phyloP scores from a whole-genome alignment of 2,113 vertebrate species.

The Oncorhynchus gorbuscha region DNA sequence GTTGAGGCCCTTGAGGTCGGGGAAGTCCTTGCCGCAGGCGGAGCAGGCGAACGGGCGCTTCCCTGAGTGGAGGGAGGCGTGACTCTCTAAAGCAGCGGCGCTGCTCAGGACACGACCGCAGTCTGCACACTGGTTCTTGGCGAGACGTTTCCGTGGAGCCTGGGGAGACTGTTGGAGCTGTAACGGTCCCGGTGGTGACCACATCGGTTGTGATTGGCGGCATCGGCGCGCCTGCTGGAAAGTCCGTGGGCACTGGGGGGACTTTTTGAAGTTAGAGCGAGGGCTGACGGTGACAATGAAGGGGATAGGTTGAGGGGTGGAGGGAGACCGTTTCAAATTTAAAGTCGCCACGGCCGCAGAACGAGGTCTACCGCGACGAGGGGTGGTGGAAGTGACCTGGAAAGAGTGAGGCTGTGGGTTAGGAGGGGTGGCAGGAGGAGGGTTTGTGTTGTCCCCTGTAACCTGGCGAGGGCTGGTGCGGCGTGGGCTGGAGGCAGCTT shows the following conservation, averaged over 20 bases:
- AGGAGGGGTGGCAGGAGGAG: background rate
- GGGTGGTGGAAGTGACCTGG: background rate
- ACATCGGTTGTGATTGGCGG: conserved; percentile 25
- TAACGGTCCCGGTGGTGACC: conserved; percentile 57
- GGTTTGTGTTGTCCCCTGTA: background rate
- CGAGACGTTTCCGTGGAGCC: conserved; percentile 51
- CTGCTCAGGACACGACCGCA: conserved; percentile 70
- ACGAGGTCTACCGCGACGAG: background rate
- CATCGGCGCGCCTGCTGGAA: background rate
- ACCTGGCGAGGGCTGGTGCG: background rate
- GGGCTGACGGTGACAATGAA: background rate
- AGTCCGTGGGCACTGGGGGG: conserved; percentile 21
- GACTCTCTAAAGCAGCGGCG: conserved; percentile 62
- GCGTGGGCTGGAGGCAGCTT: background rate
- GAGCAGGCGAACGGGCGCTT: conserved; percentile 61
- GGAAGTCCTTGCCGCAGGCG: conserved; percentile 67
- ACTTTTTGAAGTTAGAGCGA: background rate
- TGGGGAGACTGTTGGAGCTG: conserved; percentile 44
- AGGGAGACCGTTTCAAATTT: background rate
- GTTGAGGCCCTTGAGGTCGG: conserved; percentile 63
- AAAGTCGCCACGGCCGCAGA: background rate
- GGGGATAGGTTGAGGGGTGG: background rate
- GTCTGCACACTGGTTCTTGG: conserved; percentile 69
- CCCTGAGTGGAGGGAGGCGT: conserved; percentile 65
- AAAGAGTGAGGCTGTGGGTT: background rate